Base-by-base conservation (phyloP, 2,797 vertebrate genomes). In the Eospalax fontanierii region DNA sequence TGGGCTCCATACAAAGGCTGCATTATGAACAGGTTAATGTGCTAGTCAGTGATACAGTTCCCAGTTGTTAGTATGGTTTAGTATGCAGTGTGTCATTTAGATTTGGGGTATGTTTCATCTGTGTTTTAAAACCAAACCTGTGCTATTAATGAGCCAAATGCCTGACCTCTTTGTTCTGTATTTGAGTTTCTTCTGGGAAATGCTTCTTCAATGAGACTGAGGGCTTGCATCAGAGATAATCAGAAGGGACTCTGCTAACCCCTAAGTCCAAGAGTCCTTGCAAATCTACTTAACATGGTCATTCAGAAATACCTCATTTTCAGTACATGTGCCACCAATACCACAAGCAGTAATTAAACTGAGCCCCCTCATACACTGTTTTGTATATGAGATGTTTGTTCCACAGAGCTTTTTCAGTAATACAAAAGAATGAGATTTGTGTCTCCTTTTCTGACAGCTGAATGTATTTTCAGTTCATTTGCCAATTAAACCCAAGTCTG, bases 61-160 rank as follows among this genome's bases (percentile, higher is more conserved):
- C 87, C 35, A 61, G 30, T 35, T 70, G 66, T 38, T 76, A 73
- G 43, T 79, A 4, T 78, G 84, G 33, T 54, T 76, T 78, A 89
- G 57, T 21, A 87, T 78, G 54, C 18, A 66, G 38, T 65, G 19
- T 80, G 33, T 26, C 65, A 68, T 89, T 95, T 83, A n/a, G 1
- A 91, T 22, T 73, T 74, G 15, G 68, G 16, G 2, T 89, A 88
- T 46, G 63, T 95, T 89, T 83, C 70, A 89, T 40, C 78, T 95
- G 33, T n/a, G 81, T 80, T 81, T 94, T 90, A 68, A 91, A 96
- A 93, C n/a, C 66, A n/a, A 96, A 76, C 24, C 70, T 66, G 11
- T 84, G 89, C 33, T 87, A 38, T 6, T 82, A 95, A 61, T 63
- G 21, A 93, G 70, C 21, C 30, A 90, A 79, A 88, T 61, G 7